Conservation (phyloP, 2,888 invertebrate species). For the Hemithea aestivaria region DNA sequence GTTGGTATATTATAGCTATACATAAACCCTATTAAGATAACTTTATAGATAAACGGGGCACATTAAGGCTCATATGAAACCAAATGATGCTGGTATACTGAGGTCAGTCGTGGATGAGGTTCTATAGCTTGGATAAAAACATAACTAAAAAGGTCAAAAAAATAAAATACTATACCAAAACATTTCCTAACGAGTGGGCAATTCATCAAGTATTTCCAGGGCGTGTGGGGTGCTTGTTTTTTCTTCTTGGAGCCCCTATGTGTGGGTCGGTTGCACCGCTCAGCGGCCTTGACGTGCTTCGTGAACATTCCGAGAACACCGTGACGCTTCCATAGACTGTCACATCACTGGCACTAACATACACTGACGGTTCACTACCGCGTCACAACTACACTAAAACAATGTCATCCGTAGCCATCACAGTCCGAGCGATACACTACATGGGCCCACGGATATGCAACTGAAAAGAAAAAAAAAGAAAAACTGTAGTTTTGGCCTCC, state of each 20-base stretch:
- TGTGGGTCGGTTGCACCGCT: slow-evolving; percentile 68
- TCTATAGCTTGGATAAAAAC: not conserved
- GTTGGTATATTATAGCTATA: no score
- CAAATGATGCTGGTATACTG: no score
- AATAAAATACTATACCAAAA: slow-evolving; percentile 74
- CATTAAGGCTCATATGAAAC: no score
- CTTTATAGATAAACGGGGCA: no score
- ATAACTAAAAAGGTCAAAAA: slow-evolving; percentile 4
- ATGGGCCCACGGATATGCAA: slow-evolving; percentile 61
- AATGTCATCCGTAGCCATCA: slow-evolving; percentile 70
- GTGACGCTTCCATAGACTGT: slow-evolving; percentile 70
- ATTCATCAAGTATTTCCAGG: slow-evolving; percentile 80
- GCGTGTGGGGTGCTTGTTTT: slow-evolving; percentile 73
- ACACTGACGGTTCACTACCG: slow-evolving; percentile 55
- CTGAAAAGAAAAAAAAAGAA: slow-evolving; percentile 76
- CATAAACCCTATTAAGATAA: no score
- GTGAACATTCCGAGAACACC: slow-evolving; percentile 74
- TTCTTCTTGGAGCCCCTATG: slow-evolving; percentile 74
- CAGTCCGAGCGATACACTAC: slow-evolving; percentile 57
- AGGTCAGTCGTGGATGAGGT: no score
- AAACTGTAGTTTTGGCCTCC: slow-evolving; percentile 52
- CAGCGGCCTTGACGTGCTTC: slow-evolving; percentile 72
- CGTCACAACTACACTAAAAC: slow-evolving; percentile 60
- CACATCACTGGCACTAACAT: slow-evolving; percentile 66
- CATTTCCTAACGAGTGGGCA: slow-evolving; percentile 80